A percentile compares a stretch with the other conserved stretches of the same genome.
Evolutionary conservation across 2,888 invertebrate genomes (phyloP).

Genomic region (Hypena proboscidalis): DNA sequence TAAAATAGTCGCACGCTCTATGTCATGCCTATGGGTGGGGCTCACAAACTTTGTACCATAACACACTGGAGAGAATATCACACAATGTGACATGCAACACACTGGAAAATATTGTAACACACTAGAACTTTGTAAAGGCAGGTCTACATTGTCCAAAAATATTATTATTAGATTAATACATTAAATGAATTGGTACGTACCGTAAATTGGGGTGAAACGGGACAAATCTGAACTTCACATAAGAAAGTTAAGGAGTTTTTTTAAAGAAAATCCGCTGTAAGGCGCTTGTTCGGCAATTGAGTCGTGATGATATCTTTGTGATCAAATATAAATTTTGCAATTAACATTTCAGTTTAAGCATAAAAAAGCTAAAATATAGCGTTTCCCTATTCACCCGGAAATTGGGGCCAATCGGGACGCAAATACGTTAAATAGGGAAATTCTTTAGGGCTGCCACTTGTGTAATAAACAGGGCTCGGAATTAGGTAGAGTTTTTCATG

Average conservation of each 20-base stretch:
- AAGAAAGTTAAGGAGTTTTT: constrained; percentile 5
- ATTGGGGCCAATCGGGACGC: constrained; percentile 3
- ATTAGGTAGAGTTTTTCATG: too few relatives aligned
- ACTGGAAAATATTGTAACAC: too few relatives aligned
- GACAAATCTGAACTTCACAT: constrained; percentile 8
- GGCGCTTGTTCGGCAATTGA: constrained; percentile 7
- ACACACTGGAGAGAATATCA: too few relatives aligned
- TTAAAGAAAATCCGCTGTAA: constrained; percentile 5
- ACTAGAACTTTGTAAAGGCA: too few relatives aligned
- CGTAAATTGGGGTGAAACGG: constrained; percentile 11
- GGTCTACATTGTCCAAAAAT: too few relatives aligned
- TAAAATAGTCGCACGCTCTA: too few relatives aligned
- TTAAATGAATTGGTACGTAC: too few relatives aligned
- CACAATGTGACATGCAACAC: too few relatives aligned
- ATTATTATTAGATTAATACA: too few relatives aligned
- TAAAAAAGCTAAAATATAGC: constrained; percentile 7
- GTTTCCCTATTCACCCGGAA: constrained; percentile 8
- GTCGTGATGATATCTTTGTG: constrained; percentile 10
- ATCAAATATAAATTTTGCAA: constrained; percentile 9
- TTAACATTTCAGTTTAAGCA: constrained; percentile 6
- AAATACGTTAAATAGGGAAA: constrained; percentile 9
- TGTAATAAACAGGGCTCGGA: too few relatives aligned
- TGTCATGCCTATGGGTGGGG: too few relatives aligned
- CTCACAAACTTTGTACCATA: too few relatives aligned
- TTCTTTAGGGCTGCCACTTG: constrained; percentile 7